Percentiles rank a stretch among this genome's conserved stretches.
Evolutionary conservation across 2,113 vertebrate genomes (phyloP).

Genomic region (Oreochromis niloticus): DNA sequence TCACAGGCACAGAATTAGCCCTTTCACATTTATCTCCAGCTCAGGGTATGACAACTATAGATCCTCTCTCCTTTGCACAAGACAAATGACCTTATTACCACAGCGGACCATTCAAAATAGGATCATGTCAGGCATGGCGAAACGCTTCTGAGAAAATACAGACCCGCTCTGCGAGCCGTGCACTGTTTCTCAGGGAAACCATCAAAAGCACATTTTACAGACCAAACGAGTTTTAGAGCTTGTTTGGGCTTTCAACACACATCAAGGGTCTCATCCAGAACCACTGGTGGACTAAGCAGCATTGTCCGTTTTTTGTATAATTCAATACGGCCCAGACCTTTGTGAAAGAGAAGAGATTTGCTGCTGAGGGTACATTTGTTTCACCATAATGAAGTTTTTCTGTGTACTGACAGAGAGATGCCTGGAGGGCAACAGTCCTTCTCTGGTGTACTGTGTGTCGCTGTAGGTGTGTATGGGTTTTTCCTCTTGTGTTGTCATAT

Average conservation of each 20-base stretch:
- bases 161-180: neutral
- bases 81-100: conserved; percentile 73
- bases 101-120: conserved; percentile 65
- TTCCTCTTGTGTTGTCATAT: neutral
- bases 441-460: neutral
- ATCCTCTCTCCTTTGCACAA: conserved; percentile 57
- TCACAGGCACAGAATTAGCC: conserved; percentile 12
- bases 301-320: neutral
- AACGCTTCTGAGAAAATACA: conserved; percentile 35
- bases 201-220: conserved; percentile 32
- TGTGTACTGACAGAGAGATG: neutral
- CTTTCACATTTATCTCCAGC: conserved; percentile 58
- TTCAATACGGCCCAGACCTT: neutral
- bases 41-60: conserved; percentile 60
- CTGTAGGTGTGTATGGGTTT: neutral
- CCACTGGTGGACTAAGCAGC: neutral
- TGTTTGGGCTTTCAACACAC: conserved; percentile 18
- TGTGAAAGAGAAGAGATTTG: neutral
- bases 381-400: conserved; percentile 30
- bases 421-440: neutral
- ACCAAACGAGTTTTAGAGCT: conserved; percentile 4
- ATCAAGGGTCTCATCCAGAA: conserved; percentile 5
- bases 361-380: conserved; percentile 29
- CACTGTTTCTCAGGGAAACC: neutral
- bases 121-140: conserved; percentile 56